Conservation (phyloP, 2,797 vertebrate genomes). For the Mallotus villosus region DNA sequence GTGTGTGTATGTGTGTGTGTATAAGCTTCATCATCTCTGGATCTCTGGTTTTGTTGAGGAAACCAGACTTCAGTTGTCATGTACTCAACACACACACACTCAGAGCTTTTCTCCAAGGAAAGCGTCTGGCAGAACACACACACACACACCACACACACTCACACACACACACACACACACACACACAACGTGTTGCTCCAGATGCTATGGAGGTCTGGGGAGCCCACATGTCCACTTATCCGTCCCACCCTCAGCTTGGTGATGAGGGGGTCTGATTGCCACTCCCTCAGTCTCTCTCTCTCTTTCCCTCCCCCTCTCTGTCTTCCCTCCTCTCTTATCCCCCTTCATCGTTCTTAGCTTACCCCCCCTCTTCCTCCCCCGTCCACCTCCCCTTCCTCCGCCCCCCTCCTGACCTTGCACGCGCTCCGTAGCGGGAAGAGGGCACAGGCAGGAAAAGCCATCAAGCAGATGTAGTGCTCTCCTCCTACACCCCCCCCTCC, state of each 20-base stretch:
- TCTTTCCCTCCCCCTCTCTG: not conserved
- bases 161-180: constrained; percentile 3
- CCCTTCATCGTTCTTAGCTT: not conserved
- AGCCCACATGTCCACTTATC: constrained; percentile 2
- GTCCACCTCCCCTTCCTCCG: constrained; percentile 42
- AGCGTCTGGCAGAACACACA: not conserved
- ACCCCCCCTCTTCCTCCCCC: constrained; percentile 29
- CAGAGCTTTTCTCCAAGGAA: not conserved
- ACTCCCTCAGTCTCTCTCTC: constrained; percentile 2
- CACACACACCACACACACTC: not conserved
- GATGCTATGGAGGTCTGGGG: constrained; percentile 42
- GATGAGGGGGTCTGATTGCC: no score
- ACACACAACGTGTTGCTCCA: constrained; percentile 36
- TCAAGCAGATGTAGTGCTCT: constrained; percentile 60
- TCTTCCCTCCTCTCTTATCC: constrained; percentile 5
- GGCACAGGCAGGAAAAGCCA: constrained; percentile 63
- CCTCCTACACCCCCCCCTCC: no score
- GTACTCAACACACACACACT: not conserved
- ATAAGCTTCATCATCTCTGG: no score
- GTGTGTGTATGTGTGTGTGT: no score
- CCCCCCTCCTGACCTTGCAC: constrained; percentile 62
- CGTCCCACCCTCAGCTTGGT: not conserved
- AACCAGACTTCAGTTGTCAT: not conserved
- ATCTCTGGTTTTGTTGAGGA: not conserved
- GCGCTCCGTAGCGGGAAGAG: constrained; percentile 27